Conservation (phyloP, 1,140 invertebrate species). For the Protaetia brevitarsis region DNA sequence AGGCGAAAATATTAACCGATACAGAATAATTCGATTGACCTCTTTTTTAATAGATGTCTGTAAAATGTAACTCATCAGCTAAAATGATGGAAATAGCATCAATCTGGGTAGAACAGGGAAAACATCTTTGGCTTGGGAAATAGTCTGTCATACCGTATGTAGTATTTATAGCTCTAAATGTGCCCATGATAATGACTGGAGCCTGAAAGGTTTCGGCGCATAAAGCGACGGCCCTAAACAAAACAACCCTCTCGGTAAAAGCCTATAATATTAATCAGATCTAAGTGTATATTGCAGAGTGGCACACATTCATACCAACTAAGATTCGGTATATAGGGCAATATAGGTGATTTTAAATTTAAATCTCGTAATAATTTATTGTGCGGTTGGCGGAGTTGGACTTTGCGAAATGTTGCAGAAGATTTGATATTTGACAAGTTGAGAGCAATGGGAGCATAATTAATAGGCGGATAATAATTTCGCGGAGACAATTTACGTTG, state of each 20-base stretch:
- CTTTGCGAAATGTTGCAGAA: too few species aligned
- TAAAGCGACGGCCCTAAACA: neutral
- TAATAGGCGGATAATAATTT: too few species aligned
- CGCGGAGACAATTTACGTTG: too few species aligned
- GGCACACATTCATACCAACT: neutral
- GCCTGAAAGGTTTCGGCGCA: neutral
- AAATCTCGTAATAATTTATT: neutral
- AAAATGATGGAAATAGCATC: too few species aligned
- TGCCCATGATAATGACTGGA: neutral
- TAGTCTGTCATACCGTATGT: neutral
- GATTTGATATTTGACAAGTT: too few species aligned
- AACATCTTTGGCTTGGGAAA: neutral
- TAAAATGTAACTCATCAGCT: too few species aligned
- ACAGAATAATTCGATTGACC: too few species aligned
- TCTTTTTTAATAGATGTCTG: too few species aligned
- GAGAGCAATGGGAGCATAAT: too few species aligned
- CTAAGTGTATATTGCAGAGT: neutral
- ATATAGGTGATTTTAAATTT: neutral
- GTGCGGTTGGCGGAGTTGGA: too few species aligned
- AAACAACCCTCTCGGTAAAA: neutral
- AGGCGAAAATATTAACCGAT: too few species aligned
- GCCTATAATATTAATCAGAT: conserved; percentile 15
- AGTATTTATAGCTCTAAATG: neutral
- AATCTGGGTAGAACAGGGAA: too few species aligned
- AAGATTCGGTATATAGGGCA: neutral